Conservation (phyloP, 2,888 invertebrate species). For the Drosophila lutescens region DNA sequence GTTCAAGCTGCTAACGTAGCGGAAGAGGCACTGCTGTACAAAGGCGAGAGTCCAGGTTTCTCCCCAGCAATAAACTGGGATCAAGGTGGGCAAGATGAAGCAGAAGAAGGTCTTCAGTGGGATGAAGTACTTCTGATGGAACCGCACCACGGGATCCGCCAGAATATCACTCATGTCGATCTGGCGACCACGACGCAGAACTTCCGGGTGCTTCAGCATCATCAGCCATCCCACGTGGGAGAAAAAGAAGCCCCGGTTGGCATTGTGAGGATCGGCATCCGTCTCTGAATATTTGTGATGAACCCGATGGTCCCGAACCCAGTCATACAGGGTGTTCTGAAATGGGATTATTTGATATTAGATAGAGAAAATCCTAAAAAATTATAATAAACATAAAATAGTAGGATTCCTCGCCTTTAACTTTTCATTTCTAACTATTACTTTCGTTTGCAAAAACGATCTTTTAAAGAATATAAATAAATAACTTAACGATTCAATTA, state of each 20-base stretch:
- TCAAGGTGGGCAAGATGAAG: constrained; percentile 89
- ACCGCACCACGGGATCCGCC: constrained; percentile 90
- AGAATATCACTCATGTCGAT: constrained; percentile 93
- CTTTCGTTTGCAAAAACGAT: too few species aligned
- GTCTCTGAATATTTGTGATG: constrained; percentile 94
- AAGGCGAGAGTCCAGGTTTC: constrained; percentile 89
- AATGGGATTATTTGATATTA: constrained; percentile 61
- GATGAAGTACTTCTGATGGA: constrained; percentile 91
- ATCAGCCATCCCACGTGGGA: constrained; percentile 97
- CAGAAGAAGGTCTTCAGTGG: constrained; percentile 88
- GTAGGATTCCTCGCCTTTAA: too few species aligned
- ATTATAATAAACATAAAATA: neutral
- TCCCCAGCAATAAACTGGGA: constrained; percentile 89
- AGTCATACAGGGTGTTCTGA: constrained; percentile 94
- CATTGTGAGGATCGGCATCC: constrained; percentile 93
- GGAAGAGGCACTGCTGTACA: constrained; percentile 87
- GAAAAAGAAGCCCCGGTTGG: constrained; percentile 94
- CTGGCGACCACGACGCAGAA: constrained; percentile 89
- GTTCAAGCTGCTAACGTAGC: constrained; percentile 91
- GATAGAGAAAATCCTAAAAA: neutral
- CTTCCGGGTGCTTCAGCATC: constrained; percentile 94
- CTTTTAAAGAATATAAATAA: too few species aligned
- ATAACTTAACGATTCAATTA: too few species aligned
- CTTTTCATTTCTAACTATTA: too few species aligned
- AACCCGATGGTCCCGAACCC: constrained; percentile 92